Evolutionary conservation across 2,888 invertebrate species (phyloP).

Genomic region (Drosophila fulvimacula): DNA sequence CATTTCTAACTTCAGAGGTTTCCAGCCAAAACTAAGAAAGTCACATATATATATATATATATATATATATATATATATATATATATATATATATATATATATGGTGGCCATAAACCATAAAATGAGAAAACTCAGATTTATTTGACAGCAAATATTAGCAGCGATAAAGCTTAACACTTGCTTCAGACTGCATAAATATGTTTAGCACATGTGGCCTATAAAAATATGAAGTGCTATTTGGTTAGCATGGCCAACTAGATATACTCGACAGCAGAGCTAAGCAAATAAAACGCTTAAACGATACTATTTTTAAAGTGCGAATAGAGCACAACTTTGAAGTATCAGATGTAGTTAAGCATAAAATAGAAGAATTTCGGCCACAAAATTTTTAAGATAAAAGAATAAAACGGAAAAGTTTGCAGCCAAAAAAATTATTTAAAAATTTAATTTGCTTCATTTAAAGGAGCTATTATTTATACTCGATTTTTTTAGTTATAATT

Average conservation of each 20-base stretch:
- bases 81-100: not conserved
- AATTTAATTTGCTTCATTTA: too few species aligned
- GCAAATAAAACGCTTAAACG: not conserved
- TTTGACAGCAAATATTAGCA: slow-evolving; percentile 3
- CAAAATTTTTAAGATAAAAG: too few species aligned
- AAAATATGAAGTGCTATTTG: not conserved
- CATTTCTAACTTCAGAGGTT: not conserved
- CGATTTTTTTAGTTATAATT: too few species aligned
- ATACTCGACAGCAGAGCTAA: not conserved
- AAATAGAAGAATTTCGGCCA: too few species aligned
- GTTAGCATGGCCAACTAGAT: not conserved
- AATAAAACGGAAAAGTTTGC: too few species aligned
- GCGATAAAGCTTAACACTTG: not conserved
- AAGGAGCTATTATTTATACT: too few species aligned
- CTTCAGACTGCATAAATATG: not conserved
- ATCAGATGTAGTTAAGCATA: too few species aligned
- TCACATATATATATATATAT: not conserved
- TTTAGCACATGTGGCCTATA: not conserved
- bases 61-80: too few species aligned
- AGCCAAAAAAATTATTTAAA: too few species aligned
- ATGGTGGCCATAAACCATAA: not conserved
- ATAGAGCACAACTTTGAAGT: too few species aligned
- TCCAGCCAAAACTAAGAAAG: not conserved
- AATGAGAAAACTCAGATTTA: not conserved
- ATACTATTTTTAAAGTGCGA: not conserved